Base-by-base conservation (phyloP, 2,888 invertebrate genomes). In the Ctenicera cuprea region DNA sequence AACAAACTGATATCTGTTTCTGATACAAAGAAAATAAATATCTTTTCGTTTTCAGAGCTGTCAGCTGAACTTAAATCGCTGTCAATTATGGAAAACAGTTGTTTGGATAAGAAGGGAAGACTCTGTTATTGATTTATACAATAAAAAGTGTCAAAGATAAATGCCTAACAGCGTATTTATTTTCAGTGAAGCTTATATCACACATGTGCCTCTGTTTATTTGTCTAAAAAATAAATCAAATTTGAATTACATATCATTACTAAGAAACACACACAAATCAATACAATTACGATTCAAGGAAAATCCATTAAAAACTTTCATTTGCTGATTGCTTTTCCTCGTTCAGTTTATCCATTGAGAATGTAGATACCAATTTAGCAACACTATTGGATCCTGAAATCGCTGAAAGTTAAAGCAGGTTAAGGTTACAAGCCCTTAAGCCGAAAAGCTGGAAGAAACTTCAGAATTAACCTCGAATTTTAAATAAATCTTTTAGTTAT, bases 61-160 rank as follows among this genome's bases (percentile, higher is more conserved):
- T 38, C 59, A 38, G 59, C 59, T 59, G 20, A 54, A 59, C 38
- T 33, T 57, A 59, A 59, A 59, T 59, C 59, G 59, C 59, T 59
- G 59, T 59, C 59, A 59, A 59, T 59, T 59, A 59, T 59, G 59
- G 59, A 59, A 59, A 59, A 59, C 59, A 59, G 59, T 59, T 59
- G 59, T 59, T 38, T 38, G 59, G 59, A 59, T 59, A 59, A 59
- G 59, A 38, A 59, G 38, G 59, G 18, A 38, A 20, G 18, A 38
- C 18, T 33, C 20, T 9, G 59, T 20, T 59, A 59, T 59, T 38
- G 59, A 59, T 59, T 59, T 59, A 59, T 38, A 37, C 38, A 38
- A 59, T 38, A 59, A 59, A 59, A 59, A 20, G 8, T 20, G 38
- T 38, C 3, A n/a, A 38, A 37, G 20, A 41, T 38, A 59, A 59